Evolutionary conservation across 1,140 invertebrate species (phyloP).

Genomic region (Euglossa dilemma): DNA sequence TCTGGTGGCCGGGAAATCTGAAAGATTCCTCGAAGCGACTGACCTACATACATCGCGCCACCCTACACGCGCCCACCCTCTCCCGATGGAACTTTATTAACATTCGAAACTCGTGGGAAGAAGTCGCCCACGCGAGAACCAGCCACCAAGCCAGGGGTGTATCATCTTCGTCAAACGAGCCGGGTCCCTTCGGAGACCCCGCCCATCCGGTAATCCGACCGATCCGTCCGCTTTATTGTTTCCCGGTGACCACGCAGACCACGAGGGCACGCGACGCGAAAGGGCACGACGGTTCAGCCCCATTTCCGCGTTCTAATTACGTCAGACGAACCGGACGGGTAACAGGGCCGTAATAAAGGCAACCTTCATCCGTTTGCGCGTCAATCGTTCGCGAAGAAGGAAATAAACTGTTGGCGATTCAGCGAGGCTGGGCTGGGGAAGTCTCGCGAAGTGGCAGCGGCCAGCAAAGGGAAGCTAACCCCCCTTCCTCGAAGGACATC

Average conservation of each 20-base stretch:
- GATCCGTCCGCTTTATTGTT: not conserved
- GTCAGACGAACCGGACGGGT: not conserved
- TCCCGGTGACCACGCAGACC: not conserved
- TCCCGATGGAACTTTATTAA: constrained; percentile 26
- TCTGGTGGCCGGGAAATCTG: not conserved
- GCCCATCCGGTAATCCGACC: not conserved
- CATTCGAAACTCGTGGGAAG: constrained; percentile 4
- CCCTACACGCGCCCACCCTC: not conserved
- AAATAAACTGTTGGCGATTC: not conserved
- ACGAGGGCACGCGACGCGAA: not conserved
- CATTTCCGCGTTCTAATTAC: constrained; percentile 21
- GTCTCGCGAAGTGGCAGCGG: not conserved
- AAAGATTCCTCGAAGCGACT: constrained; percentile 27
- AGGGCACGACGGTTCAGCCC: not conserved
- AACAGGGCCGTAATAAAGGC: not conserved
- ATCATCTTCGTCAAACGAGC: not conserved
- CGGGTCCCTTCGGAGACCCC: not conserved
- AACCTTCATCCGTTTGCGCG: not conserved
- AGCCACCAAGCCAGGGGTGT: not conserved
- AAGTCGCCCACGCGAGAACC: not conserved
- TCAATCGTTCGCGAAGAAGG: not conserved
- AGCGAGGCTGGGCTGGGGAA: not conserved
- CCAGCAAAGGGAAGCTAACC: not conserved
- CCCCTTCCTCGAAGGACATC: constrained; percentile 28
- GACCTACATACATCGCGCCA: constrained; percentile 21